Evolutionary conservation across 1,140 invertebrate species (phyloP).

Genomic region (Drosophila triauraria): DNA sequence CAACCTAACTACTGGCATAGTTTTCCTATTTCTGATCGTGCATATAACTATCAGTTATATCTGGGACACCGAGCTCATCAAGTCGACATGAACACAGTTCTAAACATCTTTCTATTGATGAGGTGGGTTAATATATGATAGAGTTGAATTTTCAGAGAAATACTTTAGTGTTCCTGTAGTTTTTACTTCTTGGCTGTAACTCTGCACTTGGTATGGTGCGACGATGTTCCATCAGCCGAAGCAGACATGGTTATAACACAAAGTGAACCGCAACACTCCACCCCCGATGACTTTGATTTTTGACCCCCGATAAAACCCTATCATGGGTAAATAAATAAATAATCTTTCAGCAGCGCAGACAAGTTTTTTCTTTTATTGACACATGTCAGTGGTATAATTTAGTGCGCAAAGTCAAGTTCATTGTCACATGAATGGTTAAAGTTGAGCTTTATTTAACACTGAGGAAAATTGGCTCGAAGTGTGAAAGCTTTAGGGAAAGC

Average conservation of each 20-base stretch:
- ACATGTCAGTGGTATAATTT: constrained; percentile 9
- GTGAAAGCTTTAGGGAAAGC: neutral
- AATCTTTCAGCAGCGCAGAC: constrained; percentile 1
- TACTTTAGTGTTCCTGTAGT: constrained; percentile 1
- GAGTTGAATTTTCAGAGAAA: neutral
- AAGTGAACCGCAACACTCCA: constrained; percentile 50
- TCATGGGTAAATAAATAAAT: constrained; percentile 12
- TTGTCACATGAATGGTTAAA: constrained; percentile 14
- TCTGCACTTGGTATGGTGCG: constrained; percentile 24
- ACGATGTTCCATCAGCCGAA: constrained; percentile 54
- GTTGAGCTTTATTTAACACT: constrained; percentile 1
- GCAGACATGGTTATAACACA: constrained; percentile 57
- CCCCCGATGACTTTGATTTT: constrained; percentile 46
- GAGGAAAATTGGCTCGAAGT: neutral
- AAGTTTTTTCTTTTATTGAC: constrained; percentile 6
- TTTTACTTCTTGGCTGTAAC: constrained; percentile 32
- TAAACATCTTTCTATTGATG: constrained; percentile 38
- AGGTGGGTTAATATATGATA: constrained; percentile 25
- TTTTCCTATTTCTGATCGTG: constrained; percentile 11
- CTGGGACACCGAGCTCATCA: neutral
- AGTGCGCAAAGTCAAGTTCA: constrained; percentile 35
- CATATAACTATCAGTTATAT: constrained; percentile 19
- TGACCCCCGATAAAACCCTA: constrained; percentile 17
- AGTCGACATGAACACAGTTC: constrained; percentile 41
- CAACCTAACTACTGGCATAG: constrained; percentile 2